These are phyloP conservation scores for Netelia inedita DNA, from an alignment of 2,888 invertebrate species.

Conservation along the genomic window DNA sequence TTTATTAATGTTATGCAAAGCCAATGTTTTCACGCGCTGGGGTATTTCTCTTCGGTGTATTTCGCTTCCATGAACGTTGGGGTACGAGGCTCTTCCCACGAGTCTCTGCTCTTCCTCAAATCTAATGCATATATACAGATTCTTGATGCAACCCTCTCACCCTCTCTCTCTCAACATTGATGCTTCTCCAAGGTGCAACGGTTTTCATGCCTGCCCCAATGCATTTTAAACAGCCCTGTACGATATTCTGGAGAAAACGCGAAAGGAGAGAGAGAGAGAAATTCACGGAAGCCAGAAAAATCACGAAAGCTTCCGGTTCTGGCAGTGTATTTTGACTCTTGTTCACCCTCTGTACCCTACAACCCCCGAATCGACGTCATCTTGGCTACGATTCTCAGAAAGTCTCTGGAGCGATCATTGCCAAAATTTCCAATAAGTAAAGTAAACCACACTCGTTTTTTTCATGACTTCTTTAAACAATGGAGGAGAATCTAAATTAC, in stretches of 20 bases:
- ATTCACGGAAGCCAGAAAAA: neutral
- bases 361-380: neutral
- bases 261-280: conserved; percentile 15
- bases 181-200: conserved; percentile 18
- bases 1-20: conserved; percentile 73
- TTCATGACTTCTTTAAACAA: conserved; percentile 5
- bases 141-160: conserved; percentile 7
- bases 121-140: conserved; percentile 20
- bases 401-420: conserved; percentile 22
- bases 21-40: conserved; percentile 71
- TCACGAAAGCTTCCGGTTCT: neutral
- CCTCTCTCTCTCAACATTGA: conserved; percentile 30
- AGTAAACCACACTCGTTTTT: conserved; percentile 28
- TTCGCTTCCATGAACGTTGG: conserved; percentile 26
- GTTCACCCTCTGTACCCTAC: neutral
- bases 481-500: conserved; percentile 16
- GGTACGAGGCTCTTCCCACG: conserved; percentile 24
- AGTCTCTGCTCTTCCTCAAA: conserved; percentile 39
- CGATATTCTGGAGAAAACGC: conserved; percentile 33
- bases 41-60: conserved; percentile 58
- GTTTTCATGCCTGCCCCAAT: conserved; percentile 64
- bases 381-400: neutral
- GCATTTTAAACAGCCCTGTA: conserved; percentile 74
- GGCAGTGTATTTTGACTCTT: neutral
- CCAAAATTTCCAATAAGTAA: conserved; percentile 50